Conservation (phyloP, 1,140 invertebrate species). For the Leptinotarsa texana region DNA sequence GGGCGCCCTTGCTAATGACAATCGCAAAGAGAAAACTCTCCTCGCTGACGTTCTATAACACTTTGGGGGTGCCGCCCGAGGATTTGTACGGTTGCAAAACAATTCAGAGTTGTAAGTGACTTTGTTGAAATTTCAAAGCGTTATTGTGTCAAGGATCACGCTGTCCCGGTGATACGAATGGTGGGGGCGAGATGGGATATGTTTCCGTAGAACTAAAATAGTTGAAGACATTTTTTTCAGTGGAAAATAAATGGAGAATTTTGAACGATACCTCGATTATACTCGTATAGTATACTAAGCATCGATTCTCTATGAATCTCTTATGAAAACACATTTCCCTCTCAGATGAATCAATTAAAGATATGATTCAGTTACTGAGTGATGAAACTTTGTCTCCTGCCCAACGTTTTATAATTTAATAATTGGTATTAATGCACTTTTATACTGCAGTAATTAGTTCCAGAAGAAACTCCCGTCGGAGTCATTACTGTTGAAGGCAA, state of each 20-base stretch:
- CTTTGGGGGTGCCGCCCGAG: background rate
- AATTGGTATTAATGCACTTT: too few species aligned
- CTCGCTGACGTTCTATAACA: background rate
- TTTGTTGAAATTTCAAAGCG: constrained; percentile 5
- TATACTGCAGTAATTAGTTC: too few species aligned
- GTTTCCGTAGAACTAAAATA: background rate
- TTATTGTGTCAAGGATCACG: background rate
- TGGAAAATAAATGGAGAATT: background rate
- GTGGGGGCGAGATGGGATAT: background rate
- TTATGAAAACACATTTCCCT: too few species aligned
- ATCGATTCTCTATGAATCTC: background rate
- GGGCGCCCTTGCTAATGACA: background rate
- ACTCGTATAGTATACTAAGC: too few species aligned
- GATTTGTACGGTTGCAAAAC: background rate
- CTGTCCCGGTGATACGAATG: background rate
- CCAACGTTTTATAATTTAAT: too few species aligned
- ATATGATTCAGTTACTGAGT: too few species aligned
- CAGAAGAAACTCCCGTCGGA: too few species aligned
- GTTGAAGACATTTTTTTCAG: background rate
- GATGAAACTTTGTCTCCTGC: too few species aligned
- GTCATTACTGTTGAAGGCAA: too few species aligned
- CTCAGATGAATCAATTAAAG: too few species aligned
- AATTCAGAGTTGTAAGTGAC: background rate
- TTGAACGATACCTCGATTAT: background rate
- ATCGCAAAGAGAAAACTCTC: constrained; percentile 7